Evolutionary conservation across 23 tunicate species (phyloP).

Genomic region (Diplosoma virens): DNA sequence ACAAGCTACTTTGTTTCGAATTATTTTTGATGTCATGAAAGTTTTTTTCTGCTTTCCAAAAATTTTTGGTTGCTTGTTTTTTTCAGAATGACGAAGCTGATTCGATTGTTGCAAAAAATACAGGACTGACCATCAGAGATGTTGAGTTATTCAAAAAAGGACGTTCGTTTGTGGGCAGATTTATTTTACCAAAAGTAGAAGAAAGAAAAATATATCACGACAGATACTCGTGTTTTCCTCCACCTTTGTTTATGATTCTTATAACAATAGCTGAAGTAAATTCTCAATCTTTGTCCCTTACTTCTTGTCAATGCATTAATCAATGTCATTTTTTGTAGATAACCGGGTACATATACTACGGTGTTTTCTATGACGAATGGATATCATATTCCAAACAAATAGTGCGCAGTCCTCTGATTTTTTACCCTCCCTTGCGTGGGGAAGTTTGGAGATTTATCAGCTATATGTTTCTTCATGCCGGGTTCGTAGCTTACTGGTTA

Average conservation of each 20-base stretch:
- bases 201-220: conserved; percentile 66
- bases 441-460: conserved; percentile 92
- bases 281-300: too few species aligned
- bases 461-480: conserved; percentile 96
- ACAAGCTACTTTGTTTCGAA: too few species aligned
- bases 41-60: too few species aligned
- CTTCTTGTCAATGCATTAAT: too few species aligned
- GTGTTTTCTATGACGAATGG: conserved; percentile 57
- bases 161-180: conserved; percentile 40
- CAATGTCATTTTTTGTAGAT: not conserved
- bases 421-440: conserved; percentile 54
- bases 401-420: conserved; percentile 71
- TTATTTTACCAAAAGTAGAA: conserved; percentile 51
- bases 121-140: conserved; percentile 47
- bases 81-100: conserved; percentile 22
- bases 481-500: conserved; percentile 38
- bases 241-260: conserved; percentile 77
- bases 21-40: too few species aligned
- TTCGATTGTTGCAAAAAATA: conserved; percentile 24
- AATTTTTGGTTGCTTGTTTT: not conserved
- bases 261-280: conserved; percentile 64
- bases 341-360: conserved; percentile 62
- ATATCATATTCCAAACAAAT: conserved; percentile 39
- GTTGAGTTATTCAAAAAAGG: conserved; percentile 63
- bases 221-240: conserved; percentile 71